Evolutionary conservation across 2,888 invertebrate genomes (phyloP), one percentile per base, ranked within the genome.

Genomic region (Pristionchus maxplancki): DNA sequence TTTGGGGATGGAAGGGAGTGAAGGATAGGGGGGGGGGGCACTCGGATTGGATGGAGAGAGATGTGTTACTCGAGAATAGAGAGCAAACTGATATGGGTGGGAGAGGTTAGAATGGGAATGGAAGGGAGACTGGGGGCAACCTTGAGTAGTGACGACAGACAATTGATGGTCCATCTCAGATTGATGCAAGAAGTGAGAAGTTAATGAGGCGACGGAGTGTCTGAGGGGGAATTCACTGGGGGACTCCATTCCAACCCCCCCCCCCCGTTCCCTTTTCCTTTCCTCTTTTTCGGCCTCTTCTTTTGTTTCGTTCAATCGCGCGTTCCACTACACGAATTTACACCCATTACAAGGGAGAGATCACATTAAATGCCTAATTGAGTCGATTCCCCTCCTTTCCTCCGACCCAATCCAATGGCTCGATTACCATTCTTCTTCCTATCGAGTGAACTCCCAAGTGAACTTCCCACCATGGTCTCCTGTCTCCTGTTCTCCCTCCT

Each of bases 281-380:
- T 34, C 37, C 48, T 48, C 48, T 81, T 81, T 81, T 31, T n/a
- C 17, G 20, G 37, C 81, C 71, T 71, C 31, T 71, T 71, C 71
- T 71, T 71, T 71, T 71, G 71, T 71, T 34, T 71, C 71, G 34
- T 71, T 31, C 37, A 67, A 67, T 67, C 64, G 24, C 15, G 20
- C 71, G 71, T 71, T 71, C 71, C 71, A 71, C 37, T 48, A 48
- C 78, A 78, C 78, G 78, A 78, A 78, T 78, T 78, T 78, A 78
- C 78, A 78, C 48, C 78, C 40, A 78, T 78, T 78, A 78, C 78
- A 78, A 78, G 78, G 78, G 78, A 34, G 78, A 78, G 78, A 78
- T 48, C 78, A 78, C 78, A 78, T 78, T 83, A 83, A 83, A 83
- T 83, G 82, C 24, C 82, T 53, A 44, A 83, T 44, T 83, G 31